Percentiles rank a stretch among this genome's conserved stretches.
Evolutionary conservation across 2,888 invertebrate species (phyloP).

Genomic region (Spisula solida): DNA sequence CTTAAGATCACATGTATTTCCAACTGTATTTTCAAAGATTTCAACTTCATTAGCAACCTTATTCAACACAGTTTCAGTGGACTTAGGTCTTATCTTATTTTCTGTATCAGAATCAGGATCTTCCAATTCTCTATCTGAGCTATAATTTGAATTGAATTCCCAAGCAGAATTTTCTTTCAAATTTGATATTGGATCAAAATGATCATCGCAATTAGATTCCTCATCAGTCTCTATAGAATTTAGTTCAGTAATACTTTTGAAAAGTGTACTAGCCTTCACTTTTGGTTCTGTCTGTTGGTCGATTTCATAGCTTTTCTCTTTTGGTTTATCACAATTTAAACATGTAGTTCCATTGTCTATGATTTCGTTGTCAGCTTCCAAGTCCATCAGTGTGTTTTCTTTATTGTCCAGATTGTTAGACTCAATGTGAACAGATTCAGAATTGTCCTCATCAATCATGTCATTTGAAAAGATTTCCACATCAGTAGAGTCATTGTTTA

Average conservation of each 20-base stretch:
- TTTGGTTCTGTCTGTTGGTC: not conserved
- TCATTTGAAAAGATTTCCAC: too few species aligned
- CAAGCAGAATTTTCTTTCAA: constrained; percentile 43
- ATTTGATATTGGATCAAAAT: constrained; percentile 56
- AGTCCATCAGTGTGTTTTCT: not conserved
- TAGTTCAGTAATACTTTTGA: constrained; percentile 68
- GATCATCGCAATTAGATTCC: constrained; percentile 54
- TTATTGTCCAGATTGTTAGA: not conserved
- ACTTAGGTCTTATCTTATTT: not conserved
- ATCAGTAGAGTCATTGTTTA: not conserved
- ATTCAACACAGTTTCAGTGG: not conserved
- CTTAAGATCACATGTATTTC: not conserved
- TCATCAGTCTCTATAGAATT: constrained; percentile 69
- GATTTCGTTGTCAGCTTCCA: not conserved
- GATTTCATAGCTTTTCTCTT: not conserved
- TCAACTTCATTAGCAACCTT: not conserved
- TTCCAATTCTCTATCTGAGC: constrained; percentile 31
- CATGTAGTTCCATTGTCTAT: not conserved
- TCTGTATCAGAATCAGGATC: constrained; percentile 14
- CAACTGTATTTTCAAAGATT: not conserved
- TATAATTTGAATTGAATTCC: constrained; percentile 51
- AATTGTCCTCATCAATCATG: not conserved
- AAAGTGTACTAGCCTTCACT: constrained; percentile 42
- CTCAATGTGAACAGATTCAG: not conserved
- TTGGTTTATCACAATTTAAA: not conserved